Conservation (phyloP, 2,797 vertebrate genomes). For the Amblyopsis hoosieri region DNA sequence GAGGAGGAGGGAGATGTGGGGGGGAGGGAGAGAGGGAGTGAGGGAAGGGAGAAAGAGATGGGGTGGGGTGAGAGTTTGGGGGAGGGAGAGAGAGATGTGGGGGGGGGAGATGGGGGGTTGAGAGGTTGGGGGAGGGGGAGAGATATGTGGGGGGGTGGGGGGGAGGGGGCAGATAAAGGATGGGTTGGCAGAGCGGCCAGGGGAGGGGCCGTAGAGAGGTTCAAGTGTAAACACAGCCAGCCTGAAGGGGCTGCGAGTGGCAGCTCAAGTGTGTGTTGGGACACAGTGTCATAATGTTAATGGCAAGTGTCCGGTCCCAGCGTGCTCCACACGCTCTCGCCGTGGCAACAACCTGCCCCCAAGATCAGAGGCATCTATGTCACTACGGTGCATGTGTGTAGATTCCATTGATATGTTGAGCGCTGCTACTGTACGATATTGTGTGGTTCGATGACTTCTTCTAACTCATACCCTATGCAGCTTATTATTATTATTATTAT, state of each 20-base stretch:
- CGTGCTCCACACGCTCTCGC: constrained; percentile 6
- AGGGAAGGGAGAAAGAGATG: too few relatives aligned
- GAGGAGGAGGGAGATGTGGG: not conserved
- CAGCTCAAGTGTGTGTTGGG: constrained; percentile 30
- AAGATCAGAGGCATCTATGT: not conserved
- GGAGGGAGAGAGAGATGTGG: not conserved
- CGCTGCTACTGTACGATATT: not conserved
- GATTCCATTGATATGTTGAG: not conserved
- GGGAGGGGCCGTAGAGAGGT: not conserved
- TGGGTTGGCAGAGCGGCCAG: not conserved
- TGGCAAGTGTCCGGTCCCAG: constrained; percentile 12
- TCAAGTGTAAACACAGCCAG: constrained; percentile 13
- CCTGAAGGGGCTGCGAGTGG: constrained; percentile 16
- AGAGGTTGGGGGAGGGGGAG: not conserved
- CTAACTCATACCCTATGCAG: too few relatives aligned
- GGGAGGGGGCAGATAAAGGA: constrained; percentile 10
- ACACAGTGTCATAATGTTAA: constrained; percentile 35
- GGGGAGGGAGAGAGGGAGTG: not conserved
- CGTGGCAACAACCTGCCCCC: not conserved
- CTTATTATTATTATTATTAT: too few relatives aligned
- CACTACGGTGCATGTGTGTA: too few relatives aligned
- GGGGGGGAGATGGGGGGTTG: not conserved
- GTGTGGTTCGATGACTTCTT: not conserved
- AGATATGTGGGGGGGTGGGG: not conserved
- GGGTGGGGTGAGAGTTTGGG: too few relatives aligned